Base-by-base conservation (phyloP, 2,113 vertebrate genomes). In the Mormyrus iriodes region DNA sequence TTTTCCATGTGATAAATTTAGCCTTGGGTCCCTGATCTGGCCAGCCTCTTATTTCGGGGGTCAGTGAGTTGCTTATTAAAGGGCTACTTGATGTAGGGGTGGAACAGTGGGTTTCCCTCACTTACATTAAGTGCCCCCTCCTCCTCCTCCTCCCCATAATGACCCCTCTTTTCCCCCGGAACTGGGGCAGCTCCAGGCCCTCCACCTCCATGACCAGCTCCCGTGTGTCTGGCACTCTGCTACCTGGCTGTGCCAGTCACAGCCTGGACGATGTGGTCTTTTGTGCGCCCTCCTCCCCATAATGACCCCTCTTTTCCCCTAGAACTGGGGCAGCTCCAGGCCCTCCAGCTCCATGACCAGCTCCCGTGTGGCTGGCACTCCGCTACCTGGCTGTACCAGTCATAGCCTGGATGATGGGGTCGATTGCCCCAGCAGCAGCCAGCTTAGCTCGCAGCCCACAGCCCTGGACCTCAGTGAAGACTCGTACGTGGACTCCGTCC, bases 321-420 rank as follows among this genome's bases (percentile, higher is more conserved):
- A 95, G 96, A 96, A 96, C 90, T 95, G 90, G 90, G 93, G 93
- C 87, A 95, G 94, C 90, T 95, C 94, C 61, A 92, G 94, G 55
- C 94, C 95, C 0, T 95, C 94, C 91, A 94, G 94, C 90, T 95
- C 95, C 15, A 91, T 93, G 48, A 95, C 92, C 88, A 95, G 92
- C 90, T 94, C 95, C 51, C 93, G 92, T 6, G 93, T 93, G 7
- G 91, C 92, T 89, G 93, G 93, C 90, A 94, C 94, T 86, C 94
- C 94, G 7, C 92, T 91, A 19, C 88, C 91, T 31, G 92, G 89
- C 46, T 44, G 89, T 1, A 86, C 86, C 83, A 89, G 55, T 87
- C 86, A 90, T 21, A 46, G 52, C 46, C 88, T 86, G 4, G 10
- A 61, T 24, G 58, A 88, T 5, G 90, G 87, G 2, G n/a, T 79